phyloP scores from a whole-genome alignment of 2,888 invertebrate species.

The Tanaodytes sp. region DNA sequence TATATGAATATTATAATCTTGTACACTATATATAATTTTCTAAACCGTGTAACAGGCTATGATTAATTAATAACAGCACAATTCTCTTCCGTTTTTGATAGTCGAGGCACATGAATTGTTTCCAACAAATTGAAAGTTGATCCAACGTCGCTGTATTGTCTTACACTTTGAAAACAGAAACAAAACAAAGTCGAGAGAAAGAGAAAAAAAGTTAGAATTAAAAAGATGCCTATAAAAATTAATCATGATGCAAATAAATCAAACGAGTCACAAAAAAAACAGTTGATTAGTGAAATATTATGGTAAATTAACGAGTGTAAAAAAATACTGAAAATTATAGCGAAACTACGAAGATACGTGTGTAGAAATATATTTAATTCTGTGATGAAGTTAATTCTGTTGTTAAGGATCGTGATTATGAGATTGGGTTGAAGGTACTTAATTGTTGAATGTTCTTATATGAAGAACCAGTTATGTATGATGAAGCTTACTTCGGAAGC shows the following conservation, averaged over 20 bases:
- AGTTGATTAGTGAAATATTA: no score
- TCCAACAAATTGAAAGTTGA: slow-evolving; percentile 36
- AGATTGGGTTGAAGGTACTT: not conserved
- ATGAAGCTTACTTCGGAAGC: no score
- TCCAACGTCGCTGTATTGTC: slow-evolving; percentile 32
- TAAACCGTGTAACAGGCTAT: slow-evolving; percentile 30
- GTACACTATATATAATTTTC: slow-evolving; percentile 21
- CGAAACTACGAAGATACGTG: no score
- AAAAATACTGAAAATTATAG: no score
- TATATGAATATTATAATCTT: slow-evolving; percentile 10
- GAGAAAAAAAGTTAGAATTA: not conserved
- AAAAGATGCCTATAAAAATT: slow-evolving; percentile 7
- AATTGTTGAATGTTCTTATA: not conserved
- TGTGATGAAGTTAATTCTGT: no score
- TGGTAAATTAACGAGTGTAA: no score
- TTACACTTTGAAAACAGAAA: no score
- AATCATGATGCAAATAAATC: slow-evolving; percentile 5
- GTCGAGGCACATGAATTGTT: slow-evolving; percentile 11
- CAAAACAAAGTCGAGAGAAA: slow-evolving; percentile 8
- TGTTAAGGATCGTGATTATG: no score
- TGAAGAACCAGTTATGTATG: no score
- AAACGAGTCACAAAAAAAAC: no score
- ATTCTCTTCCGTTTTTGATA: slow-evolving; percentile 8
- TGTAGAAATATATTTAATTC: no score
- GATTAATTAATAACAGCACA: slow-evolving; percentile 20